These are phyloP conservation scores for Myotis planiceps DNA, from an alignment of 2,797 vertebrate genomes.

Conservation along the genomic window DNA sequence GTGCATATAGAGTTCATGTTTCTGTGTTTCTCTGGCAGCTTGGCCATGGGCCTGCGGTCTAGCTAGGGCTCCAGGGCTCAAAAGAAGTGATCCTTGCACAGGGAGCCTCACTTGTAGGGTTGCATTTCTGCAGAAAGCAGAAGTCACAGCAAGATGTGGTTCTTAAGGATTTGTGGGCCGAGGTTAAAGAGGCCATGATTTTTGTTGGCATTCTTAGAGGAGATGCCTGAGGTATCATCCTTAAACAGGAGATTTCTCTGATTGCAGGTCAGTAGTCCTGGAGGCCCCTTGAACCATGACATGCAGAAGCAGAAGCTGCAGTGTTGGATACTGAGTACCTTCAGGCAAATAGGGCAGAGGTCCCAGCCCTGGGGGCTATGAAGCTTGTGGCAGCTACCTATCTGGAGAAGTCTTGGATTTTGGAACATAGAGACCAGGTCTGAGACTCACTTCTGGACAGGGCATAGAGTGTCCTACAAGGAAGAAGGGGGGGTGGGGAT, in stretches of 20 bases:
- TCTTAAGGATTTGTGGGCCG: neutral
- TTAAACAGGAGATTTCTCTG: neutral
- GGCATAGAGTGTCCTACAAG: neutral
- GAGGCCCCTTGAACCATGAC: neutral
- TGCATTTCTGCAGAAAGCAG: neutral
- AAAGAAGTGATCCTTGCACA: neutral
- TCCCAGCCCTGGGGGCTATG: neutral
- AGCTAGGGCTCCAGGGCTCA: neutral
- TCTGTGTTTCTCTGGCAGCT: neutral
- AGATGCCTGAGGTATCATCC: neutral
- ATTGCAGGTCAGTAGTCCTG: neutral
- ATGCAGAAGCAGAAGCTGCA: neutral
- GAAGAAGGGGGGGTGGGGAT: neutral
- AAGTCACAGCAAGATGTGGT: neutral
- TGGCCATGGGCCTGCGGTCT: neutral
- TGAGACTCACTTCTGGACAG: neutral
- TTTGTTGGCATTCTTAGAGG: neutral
- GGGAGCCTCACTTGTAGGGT: neutral
- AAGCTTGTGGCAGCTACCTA: neutral
- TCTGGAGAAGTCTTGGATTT: neutral
- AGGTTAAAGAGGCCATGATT: neutral
- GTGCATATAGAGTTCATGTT: neutral
- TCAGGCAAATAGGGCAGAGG: neutral
- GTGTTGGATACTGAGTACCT: neutral
- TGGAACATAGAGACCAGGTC: neutral